phyloP scores from a whole-genome alignment of 2,888 invertebrate species.

The Campoplex nolae region DNA sequence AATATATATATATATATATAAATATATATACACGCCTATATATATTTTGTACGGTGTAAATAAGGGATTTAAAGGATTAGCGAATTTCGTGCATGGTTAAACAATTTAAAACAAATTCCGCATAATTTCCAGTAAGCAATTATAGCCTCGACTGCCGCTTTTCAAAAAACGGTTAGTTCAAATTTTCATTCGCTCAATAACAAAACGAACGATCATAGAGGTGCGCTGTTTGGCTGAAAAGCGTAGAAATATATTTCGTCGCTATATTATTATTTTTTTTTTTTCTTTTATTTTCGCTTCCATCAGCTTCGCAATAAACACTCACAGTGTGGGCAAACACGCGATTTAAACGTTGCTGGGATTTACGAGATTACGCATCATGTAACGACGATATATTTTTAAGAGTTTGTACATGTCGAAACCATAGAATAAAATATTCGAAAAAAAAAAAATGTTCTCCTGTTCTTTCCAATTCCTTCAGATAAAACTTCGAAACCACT shows the following conservation, averaged over 20 bases:
- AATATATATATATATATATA: conserved; percentile 6
- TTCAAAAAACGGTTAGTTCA: conserved; percentile 6
- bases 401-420: conserved; percentile 62
- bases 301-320: neutral
- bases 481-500: neutral
- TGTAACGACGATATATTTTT: conserved; percentile 55
- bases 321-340: neutral
- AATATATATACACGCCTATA: neutral
- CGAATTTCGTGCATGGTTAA: conserved; percentile 5
- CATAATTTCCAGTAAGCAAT: neutral
- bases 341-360: neutral
- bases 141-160: conserved; percentile 25
- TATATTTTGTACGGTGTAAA: conserved; percentile 64
- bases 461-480: neutral
- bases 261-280: neutral
- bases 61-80: conserved; percentile 37
- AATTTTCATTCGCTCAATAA: conserved; percentile 24
- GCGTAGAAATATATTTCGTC: neutral
- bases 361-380: conserved; percentile 8
- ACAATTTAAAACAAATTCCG: conserved; percentile 14
- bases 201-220: conserved; percentile 22
- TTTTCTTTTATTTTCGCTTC: conserved; percentile 19
- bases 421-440: conserved; percentile 48
- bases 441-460: neutral
- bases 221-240: conserved; percentile 8